Conservation (phyloP, 1,140 invertebrate species). For the Diorhabda carinulata region DNA sequence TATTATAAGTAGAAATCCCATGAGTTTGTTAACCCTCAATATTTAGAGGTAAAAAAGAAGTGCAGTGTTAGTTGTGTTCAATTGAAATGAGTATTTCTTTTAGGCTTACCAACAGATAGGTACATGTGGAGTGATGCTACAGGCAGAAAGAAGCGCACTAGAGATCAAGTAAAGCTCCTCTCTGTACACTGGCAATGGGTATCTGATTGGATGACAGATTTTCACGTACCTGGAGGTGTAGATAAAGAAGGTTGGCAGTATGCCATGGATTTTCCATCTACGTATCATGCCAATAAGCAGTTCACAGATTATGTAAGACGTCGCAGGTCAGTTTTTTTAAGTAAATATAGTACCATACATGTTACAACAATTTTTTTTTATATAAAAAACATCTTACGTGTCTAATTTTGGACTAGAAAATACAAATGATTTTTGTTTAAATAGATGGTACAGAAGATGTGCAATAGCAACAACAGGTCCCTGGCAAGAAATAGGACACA, state of each 20-base stretch:
- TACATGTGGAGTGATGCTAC: constrained; percentile 87
- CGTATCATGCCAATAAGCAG: constrained; percentile 78
- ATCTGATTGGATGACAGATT: constrained; percentile 87
- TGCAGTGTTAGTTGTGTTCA: too few species aligned
- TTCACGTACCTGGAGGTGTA: constrained; percentile 80
- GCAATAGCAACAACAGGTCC: constrained; percentile 79
- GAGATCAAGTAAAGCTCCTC: constrained; percentile 79
- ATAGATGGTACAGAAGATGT: constrained; percentile 75
- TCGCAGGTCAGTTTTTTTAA: constrained; percentile 43
- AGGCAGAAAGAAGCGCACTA: constrained; percentile 74
- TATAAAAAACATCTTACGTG: neutral
- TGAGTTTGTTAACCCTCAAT: too few species aligned
- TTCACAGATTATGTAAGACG: constrained; percentile 86
- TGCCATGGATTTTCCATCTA: constrained; percentile 83
- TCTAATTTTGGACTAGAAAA: constrained; percentile 5
- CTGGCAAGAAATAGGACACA: constrained; percentile 80
- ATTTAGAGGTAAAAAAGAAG: too few species aligned
- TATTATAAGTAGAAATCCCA: too few species aligned
- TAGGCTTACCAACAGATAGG: constrained; percentile 76
- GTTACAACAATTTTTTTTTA: too few species aligned
- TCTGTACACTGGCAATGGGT: constrained; percentile 89
- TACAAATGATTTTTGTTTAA: constrained; percentile 42
- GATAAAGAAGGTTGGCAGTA: constrained; percentile 93
- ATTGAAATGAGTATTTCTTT: neutral
- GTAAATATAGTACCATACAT: too few species aligned